Base-by-base conservation (phyloP, 2,797 vertebrate species). In the Megaceryle alcyon region DNA sequence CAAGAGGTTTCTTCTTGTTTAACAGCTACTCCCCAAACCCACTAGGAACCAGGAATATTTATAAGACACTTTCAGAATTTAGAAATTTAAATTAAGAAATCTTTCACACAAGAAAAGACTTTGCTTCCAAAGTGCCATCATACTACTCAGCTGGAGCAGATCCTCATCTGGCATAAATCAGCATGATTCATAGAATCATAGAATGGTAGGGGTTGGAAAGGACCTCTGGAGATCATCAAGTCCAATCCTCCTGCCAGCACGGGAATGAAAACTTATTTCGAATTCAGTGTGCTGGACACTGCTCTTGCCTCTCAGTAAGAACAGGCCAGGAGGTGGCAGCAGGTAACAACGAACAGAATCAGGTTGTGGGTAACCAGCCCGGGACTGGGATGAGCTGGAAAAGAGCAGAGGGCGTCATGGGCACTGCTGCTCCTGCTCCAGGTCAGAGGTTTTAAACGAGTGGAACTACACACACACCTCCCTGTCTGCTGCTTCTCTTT, bases 261-360 rank as follows among this genome's bases (percentile, higher is more conserved):
- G 28, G 49, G 49, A 46, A 43, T 22, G 53, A 13, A 73, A n/a
- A 15, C n/a, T 43, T 18, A 4, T 9, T 77, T 46, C 9, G 48
- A 7, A 6, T 20, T 46, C 4, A 6, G 8, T 48, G 37, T 20
- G 14, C 51, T 5, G 3, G 25, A 20, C 12, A 7, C 35, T 2
- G 35, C 28, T 56, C 20, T 16, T 6, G 25, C 28, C 43, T 85
- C 22, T 25, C 56, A 16, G 25, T 8, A 17, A n/a, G 17, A 59
- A 65, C 12, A 19, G 33, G 68, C 96, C 97, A 92, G 97, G 66
- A 98, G 98, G 48, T 92, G 98, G 98, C 98, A 98, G 97, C 97
- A 98, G 65, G 96, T 17, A 41, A 63, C 91, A 93, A 68, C 4
- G 17, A 31, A 23, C 19, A 49, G 20, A 12, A 10, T 3, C 20